Evolutionary conservation across 2,797 vertebrate species (phyloP), one percentile per base, ranked within the genome.

Genomic region (Siniperca scherzeri): DNA sequence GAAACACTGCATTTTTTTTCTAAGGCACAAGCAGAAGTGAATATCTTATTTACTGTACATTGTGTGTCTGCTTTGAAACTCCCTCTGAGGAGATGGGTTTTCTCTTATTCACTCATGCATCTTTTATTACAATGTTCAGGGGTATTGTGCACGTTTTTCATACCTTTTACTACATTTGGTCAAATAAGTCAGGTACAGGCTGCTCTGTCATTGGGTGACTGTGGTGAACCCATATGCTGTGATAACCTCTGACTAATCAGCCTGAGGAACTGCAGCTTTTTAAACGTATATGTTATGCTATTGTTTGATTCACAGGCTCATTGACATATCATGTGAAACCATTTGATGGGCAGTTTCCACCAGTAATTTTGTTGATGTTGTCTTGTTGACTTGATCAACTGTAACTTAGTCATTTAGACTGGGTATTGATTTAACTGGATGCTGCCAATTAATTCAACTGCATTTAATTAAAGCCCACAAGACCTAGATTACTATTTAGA

Each of bases 401-500:
- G 11, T 66, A 62, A 74, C 62, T 52, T 53, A 44, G 7, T 33
- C 1, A 75, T 53, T 78, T 60, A 44, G 52, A 69, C 13, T 53
- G 30, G 12, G 4, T 46, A 68, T 67, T 66, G 60, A 80, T 78
- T 80, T 46, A 40, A 33, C 30, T 40, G 25, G 27, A 78, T 61
- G 38, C 22, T 59, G 40, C 21, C 48, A 78, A 72, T 78, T 50
- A 70, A 69, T 67, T 55, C 0, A 57, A 61, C 38, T 50, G 66
- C 42, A 64, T 75, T 62, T 80, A 78, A 76, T 72, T 78, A 68
- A 75, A 76, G 4, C 16, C 70, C n/a, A 44, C 25, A 33, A 8
- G 22, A 72, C 74, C 10, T 11, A 77, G 55, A 76, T 81, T 56
- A 48, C 27, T 22, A 46, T 81, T 73, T 65, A 64, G 56, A 88